Evolutionary conservation across 2,113 vertebrate genomes (phyloP), one percentile per base, ranked within the genome.

Genomic region (Cyprinodon variegatus): DNA sequence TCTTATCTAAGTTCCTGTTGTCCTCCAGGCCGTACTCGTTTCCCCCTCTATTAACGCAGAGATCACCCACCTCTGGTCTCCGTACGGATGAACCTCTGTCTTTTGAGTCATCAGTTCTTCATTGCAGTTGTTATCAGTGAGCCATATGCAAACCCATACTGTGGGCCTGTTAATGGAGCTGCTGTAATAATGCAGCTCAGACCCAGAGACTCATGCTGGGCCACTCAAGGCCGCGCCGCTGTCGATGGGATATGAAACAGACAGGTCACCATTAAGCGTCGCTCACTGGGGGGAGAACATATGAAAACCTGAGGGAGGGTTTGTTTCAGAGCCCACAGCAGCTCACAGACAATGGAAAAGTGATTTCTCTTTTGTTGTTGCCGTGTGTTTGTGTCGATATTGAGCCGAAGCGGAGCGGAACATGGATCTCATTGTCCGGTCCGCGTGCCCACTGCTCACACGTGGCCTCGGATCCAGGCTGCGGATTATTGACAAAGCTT

Each of bases 361-460:
- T 72, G 68, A 46, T 61, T 53, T 17, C 38, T 50, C 15, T 17
- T 48, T 11, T 61, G 65, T 74, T 84, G 71, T 38, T 22, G 29
- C 50, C 53, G 43, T 78, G 70, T 74, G 53, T 75, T 41, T 80
- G 36, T 80, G 86, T 91, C 85, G 69, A 69, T 89, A 93, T 91
- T 77, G 86, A 93, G 75, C 76, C 46, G 57, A 40, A 82, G 78
- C 41, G 2, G 29, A 70, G 53, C 43, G 83, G 72, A 84, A 86
- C 77, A 81, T 84, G 67, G 77, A 81, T 86, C 69, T 82, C 69
- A 65, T 39, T 61, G 68, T 76, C 37, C 46, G 0, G 79, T 82
- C 89, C 91, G 2, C 82, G 90, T 93, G 93, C 75, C 72, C 6
- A 11, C 38, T 61, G 41, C 82, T 92, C 91, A 93, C 91, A 86